Percentiles rank a stretch among this genome's conserved stretches.
These are phyloP conservation scores for Noctua pronuba DNA, from an alignment of 2,888 invertebrate genomes.

Conservation along the genomic window DNA sequence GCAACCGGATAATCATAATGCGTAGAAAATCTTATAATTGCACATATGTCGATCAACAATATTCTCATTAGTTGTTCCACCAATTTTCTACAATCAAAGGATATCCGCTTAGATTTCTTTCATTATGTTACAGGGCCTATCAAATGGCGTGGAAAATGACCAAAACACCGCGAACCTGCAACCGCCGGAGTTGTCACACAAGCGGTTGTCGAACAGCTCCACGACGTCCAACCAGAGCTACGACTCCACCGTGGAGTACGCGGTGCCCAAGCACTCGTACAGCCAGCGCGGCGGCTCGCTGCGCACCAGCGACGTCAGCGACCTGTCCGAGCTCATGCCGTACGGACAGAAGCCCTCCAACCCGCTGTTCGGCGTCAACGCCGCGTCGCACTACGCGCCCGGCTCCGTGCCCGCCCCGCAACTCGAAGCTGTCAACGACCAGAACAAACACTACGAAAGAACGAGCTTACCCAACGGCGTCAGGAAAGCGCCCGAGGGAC, in stretches of 20 bases:
- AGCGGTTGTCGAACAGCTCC: conserved; percentile 86
- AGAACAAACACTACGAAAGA: conserved; percentile 80
- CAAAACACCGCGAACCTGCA: conserved; percentile 85
- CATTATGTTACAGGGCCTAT: conserved; percentile 84
- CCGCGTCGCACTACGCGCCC: conserved; percentile 87
- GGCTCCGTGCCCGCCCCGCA: conserved; percentile 71
- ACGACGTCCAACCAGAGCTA: conserved; percentile 87
- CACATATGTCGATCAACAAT: conserved; percentile 34
- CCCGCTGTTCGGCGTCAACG: conserved; percentile 88
- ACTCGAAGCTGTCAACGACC: conserved; percentile 73
- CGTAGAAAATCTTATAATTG: conserved; percentile 38
- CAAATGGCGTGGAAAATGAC: conserved; percentile 88
- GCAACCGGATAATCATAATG: conserved; percentile 19
- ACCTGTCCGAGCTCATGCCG: conserved; percentile 74
- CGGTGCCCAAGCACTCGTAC: conserved; percentile 83
- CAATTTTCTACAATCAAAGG: conserved; percentile 29
- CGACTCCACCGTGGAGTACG: conserved; percentile 86
- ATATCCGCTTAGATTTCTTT: conserved; percentile 53
- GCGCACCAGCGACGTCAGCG: conserved; percentile 77
- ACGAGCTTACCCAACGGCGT: conserved; percentile 87
- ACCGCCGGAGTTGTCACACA: conserved; percentile 81
- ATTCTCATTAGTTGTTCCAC: conserved; percentile 37
- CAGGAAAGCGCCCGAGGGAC: conserved; percentile 94
- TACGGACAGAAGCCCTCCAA: conserved; percentile 83
- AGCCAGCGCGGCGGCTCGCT: conserved; percentile 75